Percentiles rank a stretch among this genome's conserved stretches.
These are phyloP conservation scores for Anoplopoma fimbria DNA, from an alignment of 2,113 vertebrate species.

Conservation along the genomic window DNA sequence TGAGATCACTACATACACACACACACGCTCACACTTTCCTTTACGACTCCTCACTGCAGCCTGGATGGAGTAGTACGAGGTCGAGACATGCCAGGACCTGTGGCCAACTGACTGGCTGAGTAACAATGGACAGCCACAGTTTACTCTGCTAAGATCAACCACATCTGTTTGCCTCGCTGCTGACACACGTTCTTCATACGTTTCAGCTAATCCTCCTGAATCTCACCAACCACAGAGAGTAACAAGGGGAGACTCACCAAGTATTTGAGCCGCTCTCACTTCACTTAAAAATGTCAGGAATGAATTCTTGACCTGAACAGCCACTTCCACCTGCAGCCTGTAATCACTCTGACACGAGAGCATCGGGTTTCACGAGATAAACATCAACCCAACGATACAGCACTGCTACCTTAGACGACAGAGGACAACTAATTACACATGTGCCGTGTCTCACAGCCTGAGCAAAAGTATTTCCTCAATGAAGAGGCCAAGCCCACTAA, in stretches of 20 bases:
- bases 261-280: neutral
- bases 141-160: neutral
- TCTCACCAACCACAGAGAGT: neutral
- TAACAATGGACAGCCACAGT: slow-evolving; percentile 3
- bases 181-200: neutral
- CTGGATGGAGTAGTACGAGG: neutral
- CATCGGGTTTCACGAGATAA: neutral
- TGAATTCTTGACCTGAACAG: neutral
- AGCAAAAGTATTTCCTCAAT: slow-evolving; percentile 74
- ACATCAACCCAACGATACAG: neutral
- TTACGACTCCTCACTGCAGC: neutral
- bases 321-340: slow-evolving; percentile 18
- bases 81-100: neutral
- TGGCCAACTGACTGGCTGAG: slow-evolving; percentile 19
- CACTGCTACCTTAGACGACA: neutral
- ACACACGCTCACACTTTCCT: slow-evolving; percentile 31
- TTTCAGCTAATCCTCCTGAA: neutral
- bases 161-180: neutral
- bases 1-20: slow-evolving; percentile 43
- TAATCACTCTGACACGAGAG: slow-evolving; percentile 32
- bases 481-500: slow-evolving; percentile 50
- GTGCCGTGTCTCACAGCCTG: neutral
- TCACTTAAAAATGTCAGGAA: slow-evolving; percentile 42
- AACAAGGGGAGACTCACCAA: neutral
- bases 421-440: slow-evolving; percentile 30